Evolutionary conservation across 1,140 invertebrate genomes (phyloP).

Genomic region (Eurytemora carolleeae): DNA sequence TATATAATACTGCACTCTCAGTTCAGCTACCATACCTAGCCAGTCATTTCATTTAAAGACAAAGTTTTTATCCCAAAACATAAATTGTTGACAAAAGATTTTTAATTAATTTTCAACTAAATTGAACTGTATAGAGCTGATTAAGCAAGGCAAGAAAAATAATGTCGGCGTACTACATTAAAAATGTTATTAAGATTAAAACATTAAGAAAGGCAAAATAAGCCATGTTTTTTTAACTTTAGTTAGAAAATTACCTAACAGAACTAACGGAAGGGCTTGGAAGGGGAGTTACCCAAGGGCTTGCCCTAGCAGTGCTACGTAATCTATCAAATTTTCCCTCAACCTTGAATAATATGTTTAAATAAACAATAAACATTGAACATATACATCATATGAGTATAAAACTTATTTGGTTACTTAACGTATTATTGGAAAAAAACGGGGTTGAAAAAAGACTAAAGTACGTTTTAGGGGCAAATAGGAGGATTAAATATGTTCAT

Average conservation of each 20-base stretch:
- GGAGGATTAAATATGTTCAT: background rate
- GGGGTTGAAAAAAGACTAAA: background rate
- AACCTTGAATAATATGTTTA: background rate
- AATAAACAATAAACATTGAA: background rate
- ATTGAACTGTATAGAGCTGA: no score
- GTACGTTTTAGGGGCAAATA: background rate
- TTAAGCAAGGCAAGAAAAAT: no score
- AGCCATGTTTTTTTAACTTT: background rate
- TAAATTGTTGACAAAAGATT: background rate
- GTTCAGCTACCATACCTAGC: no score
- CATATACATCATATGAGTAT: background rate
- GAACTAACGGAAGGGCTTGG: background rate
- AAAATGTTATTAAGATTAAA: no score
- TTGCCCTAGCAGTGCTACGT: background rate
- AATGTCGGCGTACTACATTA: no score
- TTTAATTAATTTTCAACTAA: no score
- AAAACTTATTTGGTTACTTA: background rate
- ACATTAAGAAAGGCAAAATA: background rate
- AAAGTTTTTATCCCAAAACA: background rate
- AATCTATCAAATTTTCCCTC: background rate
- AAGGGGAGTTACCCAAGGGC: background rate
- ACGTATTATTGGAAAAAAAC: background rate
- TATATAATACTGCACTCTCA: no score
- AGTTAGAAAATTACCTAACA: background rate
- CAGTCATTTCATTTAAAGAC: no score